phyloP scores from a whole-genome alignment of 2,113 vertebrate genomes.

The Pseudopodoces humilis region DNA sequence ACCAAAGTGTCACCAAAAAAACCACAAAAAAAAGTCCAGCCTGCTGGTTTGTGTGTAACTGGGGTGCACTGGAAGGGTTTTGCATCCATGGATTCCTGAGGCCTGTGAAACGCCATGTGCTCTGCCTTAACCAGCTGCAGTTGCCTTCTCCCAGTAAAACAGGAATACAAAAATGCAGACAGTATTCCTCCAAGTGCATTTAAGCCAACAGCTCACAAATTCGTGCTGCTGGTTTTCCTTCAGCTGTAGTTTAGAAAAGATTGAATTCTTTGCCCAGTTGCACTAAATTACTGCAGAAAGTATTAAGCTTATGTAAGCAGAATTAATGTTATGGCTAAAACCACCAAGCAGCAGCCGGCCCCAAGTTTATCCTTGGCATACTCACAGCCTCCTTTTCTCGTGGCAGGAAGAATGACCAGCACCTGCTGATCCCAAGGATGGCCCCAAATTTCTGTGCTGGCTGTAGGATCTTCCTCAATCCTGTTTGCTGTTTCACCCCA shows the following conservation, averaged over 20 bases:
- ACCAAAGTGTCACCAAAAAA: neutral
- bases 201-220: neutral
- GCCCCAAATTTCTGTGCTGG: neutral
- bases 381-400: constrained; percentile 11
- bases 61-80: neutral
- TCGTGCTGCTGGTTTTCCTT: neutral
- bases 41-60: neutral
- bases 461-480: accelerated
- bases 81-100: neutral
- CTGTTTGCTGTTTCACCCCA: neutral
- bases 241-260: neutral
- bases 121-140: neutral
- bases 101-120: accelerated
- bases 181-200: neutral
- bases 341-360: neutral
- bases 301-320: constrained; percentile 29
- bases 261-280: neutral
- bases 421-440: neutral
- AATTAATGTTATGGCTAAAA: neutral
- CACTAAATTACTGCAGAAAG: neutral
- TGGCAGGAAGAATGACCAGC: neutral
- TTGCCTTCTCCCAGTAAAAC: neutral
- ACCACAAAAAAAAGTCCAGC: neutral
- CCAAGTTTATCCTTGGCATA: neutral
- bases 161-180: neutral